A percentile compares a stretch with the other conserved stretches of the same genome.
These are phyloP conservation scores for Urechis unicinctus DNA, from an alignment of 2,888 invertebrate genomes.

Conservation along the genomic window DNA sequence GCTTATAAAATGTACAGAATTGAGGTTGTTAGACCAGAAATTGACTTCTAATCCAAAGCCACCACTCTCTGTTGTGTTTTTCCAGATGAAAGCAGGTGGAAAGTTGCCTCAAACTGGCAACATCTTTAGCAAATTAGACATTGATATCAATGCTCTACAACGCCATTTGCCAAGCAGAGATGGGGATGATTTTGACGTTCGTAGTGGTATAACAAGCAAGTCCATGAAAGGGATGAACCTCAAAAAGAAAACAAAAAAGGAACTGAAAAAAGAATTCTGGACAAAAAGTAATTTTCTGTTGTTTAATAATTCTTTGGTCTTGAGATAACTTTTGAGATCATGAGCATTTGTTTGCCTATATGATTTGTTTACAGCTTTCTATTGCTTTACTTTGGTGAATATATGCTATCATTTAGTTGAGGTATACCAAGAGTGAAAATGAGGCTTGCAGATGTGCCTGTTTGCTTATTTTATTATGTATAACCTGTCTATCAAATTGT, in stretches of 20 bases:
- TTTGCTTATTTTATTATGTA: no score
- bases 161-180: not conserved
- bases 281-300: constrained; percentile 35
- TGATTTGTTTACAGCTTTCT: not conserved
- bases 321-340: not conserved
- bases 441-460: no score
- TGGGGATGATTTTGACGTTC: constrained; percentile 32
- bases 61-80: no score
- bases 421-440: no score
- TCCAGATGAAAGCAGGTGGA: no score
- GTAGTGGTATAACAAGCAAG: constrained; percentile 38
- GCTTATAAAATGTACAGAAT: no score
- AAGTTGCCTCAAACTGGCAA: not conserved
- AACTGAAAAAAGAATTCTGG: constrained; percentile 37
- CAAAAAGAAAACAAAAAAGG: constrained; percentile 40
- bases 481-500: no score
- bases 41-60: no score
- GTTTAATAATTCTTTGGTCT: not conserved
- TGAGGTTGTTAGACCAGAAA: no score
- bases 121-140: constrained; percentile 5
- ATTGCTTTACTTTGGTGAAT: no score
- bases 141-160: constrained; percentile 6
- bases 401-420: no score
- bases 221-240: constrained; percentile 35
- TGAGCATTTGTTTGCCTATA: no score